Conservation (phyloP, 1,140 invertebrate genomes). For the Heliconius hermathena region DNA sequence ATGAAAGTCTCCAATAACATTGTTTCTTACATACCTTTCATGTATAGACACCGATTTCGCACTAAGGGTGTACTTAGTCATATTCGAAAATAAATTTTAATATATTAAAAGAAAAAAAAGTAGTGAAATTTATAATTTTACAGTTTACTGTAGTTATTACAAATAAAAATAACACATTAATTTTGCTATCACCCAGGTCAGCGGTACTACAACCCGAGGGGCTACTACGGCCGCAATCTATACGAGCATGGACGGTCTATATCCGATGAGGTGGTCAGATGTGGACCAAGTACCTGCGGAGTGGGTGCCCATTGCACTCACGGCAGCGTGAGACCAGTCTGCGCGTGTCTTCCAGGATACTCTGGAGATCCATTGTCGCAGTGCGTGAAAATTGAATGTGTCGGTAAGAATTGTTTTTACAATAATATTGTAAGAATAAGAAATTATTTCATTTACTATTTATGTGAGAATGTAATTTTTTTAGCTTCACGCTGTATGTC, state of each 20-base stretch:
- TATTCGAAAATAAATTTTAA: too few species aligned
- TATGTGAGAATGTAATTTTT: too few species aligned
- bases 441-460: too few species aligned
- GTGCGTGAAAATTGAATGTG: conserved; percentile 85
- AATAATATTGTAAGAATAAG: too few species aligned
- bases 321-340: conserved; percentile 84
- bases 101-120: too few species aligned
- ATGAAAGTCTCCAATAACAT: too few species aligned
- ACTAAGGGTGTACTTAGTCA: too few species aligned
- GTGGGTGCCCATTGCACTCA: conserved; percentile 85
- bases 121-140: too few species aligned
- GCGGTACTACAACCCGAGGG: conserved; percentile 50
- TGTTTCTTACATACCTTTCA: too few species aligned
- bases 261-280: conserved; percentile 67
- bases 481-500: too few species aligned
- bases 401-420: conserved; percentile 65
- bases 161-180: not conserved
- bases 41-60: too few species aligned
- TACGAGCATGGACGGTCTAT: conserved; percentile 72
- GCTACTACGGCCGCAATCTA: conserved; percentile 60
- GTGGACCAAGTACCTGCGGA: conserved; percentile 81
- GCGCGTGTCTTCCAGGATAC: conserved; percentile 87
- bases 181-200: not conserved
- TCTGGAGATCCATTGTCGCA: conserved; percentile 86
- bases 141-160: not conserved